Evolutionary conservation across 2,113 vertebrate species (phyloP).

Genomic region (Pelmatolapia mariae): DNA sequence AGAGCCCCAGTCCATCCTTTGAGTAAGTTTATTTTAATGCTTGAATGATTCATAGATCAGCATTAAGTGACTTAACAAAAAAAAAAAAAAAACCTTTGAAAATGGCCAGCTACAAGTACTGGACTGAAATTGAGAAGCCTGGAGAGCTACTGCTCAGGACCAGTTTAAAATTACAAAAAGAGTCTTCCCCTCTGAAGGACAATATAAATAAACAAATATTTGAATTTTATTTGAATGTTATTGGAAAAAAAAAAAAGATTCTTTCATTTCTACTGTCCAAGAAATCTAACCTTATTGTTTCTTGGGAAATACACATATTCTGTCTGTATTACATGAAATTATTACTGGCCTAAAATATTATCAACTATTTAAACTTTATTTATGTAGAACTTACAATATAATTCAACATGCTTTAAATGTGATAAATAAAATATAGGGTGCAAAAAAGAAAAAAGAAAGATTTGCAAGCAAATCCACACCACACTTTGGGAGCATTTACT

Average conservation of each 20-base stretch:
- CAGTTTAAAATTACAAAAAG: not conserved
- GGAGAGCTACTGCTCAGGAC: not conserved
- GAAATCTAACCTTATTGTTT: not conserved
- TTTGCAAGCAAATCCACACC: not conserved
- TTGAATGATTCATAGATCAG: not conserved
- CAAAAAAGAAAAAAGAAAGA: fast-evolving
- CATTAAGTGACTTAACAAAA: not conserved
- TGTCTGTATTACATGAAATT: not conserved
- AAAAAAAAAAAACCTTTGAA: not conserved
- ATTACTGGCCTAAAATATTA: not conserved
- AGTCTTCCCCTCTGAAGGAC: not conserved
- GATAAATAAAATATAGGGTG: not conserved
- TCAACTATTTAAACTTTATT: not conserved
- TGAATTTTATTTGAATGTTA: not conserved
- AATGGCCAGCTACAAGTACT: not conserved
- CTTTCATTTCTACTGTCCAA: not conserved
- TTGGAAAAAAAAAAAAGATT: not conserved
- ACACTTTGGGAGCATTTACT: not conserved
- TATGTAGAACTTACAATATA: too few species aligned
- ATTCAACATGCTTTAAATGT: not conserved
- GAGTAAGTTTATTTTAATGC: not conserved
- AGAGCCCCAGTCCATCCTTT: not conserved
- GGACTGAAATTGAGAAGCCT: not conserved
- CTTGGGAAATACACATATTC: not conserved
- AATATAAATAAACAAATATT: not conserved